A percentile compares a stretch with the other conserved stretches of the same genome.
Evolutionary conservation across 2,797 vertebrate genomes (phyloP).

Genomic region (Anguilla marmorata): DNA sequence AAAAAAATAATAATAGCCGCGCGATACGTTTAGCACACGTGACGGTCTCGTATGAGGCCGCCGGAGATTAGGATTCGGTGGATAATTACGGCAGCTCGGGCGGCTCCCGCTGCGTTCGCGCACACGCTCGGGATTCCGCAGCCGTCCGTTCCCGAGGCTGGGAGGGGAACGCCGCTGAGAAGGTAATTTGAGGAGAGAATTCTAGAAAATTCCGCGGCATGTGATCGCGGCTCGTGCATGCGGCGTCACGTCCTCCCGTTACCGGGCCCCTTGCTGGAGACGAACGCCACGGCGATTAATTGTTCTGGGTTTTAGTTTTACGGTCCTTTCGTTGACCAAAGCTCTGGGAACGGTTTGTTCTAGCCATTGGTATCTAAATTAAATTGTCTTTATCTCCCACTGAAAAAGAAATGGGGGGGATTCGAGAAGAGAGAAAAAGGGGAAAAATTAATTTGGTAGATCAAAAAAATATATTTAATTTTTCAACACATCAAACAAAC

Average conservation of each 20-base stretch:
- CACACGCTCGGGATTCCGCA: slow-evolving; percentile 50
- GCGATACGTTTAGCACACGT: slow-evolving; percentile 29
- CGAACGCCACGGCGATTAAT: slow-evolving; percentile 57
- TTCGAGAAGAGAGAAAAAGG: slow-evolving; percentile 47
- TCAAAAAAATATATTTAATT: slow-evolving; percentile 80
- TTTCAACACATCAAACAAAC: slow-evolving; percentile 81
- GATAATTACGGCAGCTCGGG: slow-evolving; percentile 46
- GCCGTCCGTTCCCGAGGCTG: slow-evolving; percentile 47
- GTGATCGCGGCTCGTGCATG: slow-evolving; percentile 52
- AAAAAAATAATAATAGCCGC: slow-evolving; percentile 10
- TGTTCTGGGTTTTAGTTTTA: slow-evolving; percentile 60
- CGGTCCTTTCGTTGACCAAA: slow-evolving; percentile 60
- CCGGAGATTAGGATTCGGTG: slow-evolving; percentile 51
- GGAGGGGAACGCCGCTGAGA: slow-evolving; percentile 48
- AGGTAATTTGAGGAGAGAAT: slow-evolving; percentile 56
- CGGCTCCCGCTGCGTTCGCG: slow-evolving; percentile 50
- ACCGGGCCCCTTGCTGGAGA: slow-evolving; percentile 41
- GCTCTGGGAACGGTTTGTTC: slow-evolving; percentile 62
- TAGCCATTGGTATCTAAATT: slow-evolving; percentile 78
- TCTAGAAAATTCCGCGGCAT: slow-evolving; percentile 41
- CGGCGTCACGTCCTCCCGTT: slow-evolving; percentile 42
- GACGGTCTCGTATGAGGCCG: slow-evolving; percentile 52
- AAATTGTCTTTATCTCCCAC: slow-evolving; percentile 80
- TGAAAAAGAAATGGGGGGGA: slow-evolving; percentile 54
- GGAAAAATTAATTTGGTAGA: slow-evolving; percentile 81